Conservation (phyloP, 2,797 vertebrate species). For the Coregonus sp. region DNA sequence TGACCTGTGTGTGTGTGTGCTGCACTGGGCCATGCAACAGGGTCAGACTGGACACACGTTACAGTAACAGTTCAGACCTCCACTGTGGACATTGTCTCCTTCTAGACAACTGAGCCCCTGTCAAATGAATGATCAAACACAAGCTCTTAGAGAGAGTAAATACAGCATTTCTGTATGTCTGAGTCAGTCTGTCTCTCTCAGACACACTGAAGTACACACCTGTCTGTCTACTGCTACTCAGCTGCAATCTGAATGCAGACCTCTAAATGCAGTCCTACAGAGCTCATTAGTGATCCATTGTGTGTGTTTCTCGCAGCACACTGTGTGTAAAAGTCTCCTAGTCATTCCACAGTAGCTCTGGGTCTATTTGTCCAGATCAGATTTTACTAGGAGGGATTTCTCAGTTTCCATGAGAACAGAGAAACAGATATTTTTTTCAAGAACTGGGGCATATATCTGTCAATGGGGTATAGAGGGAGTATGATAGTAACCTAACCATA, state of each 20-base stretch:
- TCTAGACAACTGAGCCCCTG: neutral
- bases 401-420: neutral
- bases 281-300: neutral
- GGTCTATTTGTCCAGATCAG: neutral
- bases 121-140: neutral
- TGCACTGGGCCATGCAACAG: neutral
- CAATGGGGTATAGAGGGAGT: neutral
- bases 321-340: neutral
- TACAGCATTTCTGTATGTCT: neutral
- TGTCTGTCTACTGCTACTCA: neutral
- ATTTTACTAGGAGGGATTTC: neutral
- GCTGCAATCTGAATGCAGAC: no score
- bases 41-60: neutral
- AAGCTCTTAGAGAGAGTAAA: neutral
- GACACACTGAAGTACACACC: neutral
- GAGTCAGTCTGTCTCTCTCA: neutral
- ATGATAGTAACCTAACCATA: neutral
- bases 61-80: neutral
- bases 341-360: neutral
- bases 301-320: neutral
- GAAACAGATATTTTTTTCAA: neutral
- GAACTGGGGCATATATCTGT: neutral
- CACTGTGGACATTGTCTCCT: neutral
- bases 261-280: no score
- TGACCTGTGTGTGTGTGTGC: neutral